Base-by-base conservation (phyloP, 2,797 vertebrate species). In the Pipistrellus kuhlii region DNA sequence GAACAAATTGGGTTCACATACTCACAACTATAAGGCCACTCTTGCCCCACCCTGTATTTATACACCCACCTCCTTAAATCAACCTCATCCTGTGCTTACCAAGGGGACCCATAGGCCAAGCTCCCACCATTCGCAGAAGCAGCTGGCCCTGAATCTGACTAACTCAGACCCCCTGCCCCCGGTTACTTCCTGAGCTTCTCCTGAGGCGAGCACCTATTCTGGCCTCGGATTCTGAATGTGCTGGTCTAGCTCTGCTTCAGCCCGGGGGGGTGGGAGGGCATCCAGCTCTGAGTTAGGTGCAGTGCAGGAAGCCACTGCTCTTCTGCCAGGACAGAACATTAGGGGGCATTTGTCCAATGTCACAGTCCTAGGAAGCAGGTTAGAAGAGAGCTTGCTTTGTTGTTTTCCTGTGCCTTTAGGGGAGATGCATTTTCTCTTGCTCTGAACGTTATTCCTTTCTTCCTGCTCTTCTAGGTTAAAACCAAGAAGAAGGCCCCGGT, bases 371-470 rank as follows among this genome's bases (percentile, higher is more conserved):
- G 92, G 38, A 68, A 48, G 51, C 46, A 76, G 13, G 32, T 81
- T 69, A 32, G 23, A 88, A 85, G 21, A 87, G 23, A 89, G 5
- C 32, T 92, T 46, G 20, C 59, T 88, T 68, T 85, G 21, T 94
- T 62, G 48, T 85, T 91, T 90, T 83, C 73, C n/a, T 80, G 9
- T 78, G 18, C 18, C 27, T n/a, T 83, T 95, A 62, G 64, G 51
- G 17, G 35, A 88, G 80, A 77, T 77, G n/a, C 8, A 23, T 76
- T 90, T 89, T 81, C 75, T 85, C 55, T 89, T 90, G 38, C 48
- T 93, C 38, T n/a, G 8, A 87, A 89, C 57, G 27, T 89, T 84
- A 25, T 83, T 92, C 68, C 41, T 84, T 91, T 92, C 73, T 81
- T 85, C 8, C 20, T 69, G 18, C 11, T 93, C 62, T 73, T 76